Evolutionary conservation across 2,888 invertebrate genomes (phyloP), one percentile per base, ranked within the genome.

Genomic region (Drosophila lutescens): DNA sequence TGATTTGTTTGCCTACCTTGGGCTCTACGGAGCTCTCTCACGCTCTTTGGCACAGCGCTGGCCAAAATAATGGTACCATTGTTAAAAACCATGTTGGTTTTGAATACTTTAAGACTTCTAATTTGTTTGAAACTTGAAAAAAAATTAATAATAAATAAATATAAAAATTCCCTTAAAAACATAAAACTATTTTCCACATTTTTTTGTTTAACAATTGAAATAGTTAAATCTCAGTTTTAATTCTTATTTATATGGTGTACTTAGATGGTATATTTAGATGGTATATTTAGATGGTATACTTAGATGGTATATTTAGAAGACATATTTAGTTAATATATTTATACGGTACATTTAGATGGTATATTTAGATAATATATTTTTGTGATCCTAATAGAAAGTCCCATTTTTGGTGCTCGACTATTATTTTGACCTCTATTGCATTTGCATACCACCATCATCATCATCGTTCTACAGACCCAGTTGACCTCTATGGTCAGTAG

Each of bases 1-100:
- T 86, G 83, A 86, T 81, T 86, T 81, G 80, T 81, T 86, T 82
- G 62, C 59, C 68, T 49, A 55, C 46, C 65, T 65, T 46, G 50
- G 41, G 51, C 36, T 20, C 41, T 36, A 10, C 41, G 38, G 44
- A 9, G 40, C 43, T 32, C 63, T 66, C 61, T 73, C 65, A 54
- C 32, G 10, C 53, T 59, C 43, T 47, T 13, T 17, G 47, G 13
- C 4, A 10, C 53, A 53, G 53, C 55, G 8, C 30, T 13, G 36
- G 26, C 36, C 57, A 51, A 17, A 15, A 8, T n/a, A 46, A 47
- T 47, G 6, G n/a, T 2, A 38, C 7, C 4, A 17, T 9, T 17
- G 41, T 41, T 5, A 9, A 41, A 41, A 9, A 41, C 4, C 2
- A 4, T 9, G 9, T 41, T 41, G 12, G 41, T 3, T 41, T 40